Conservation (phyloP, 2,113 vertebrate species). For the Microcebus jonahi region DNA sequence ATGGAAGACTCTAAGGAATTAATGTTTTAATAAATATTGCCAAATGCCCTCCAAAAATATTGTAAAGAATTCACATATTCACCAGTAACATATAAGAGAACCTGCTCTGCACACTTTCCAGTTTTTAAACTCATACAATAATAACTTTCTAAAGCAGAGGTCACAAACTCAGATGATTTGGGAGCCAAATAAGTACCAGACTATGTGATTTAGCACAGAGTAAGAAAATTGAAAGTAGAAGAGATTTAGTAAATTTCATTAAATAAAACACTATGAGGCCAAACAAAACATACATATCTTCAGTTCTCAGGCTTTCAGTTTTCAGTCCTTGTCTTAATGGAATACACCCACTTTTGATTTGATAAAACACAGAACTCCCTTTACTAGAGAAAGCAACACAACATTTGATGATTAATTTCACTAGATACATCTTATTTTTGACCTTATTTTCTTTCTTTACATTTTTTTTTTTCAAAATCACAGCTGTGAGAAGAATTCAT, state of each 20-base stretch:
- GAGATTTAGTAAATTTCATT: not conserved
- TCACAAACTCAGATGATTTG: not conserved
- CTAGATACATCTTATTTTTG: not conserved
- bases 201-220: not conserved
- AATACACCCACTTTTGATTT: not conserved
- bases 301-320: not conserved
- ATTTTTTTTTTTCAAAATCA: not conserved
- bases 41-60: not conserved
- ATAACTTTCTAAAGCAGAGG: not conserved
- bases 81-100: not conserved
- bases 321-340: not conserved
- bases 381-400: not conserved
- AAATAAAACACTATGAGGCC: not conserved
- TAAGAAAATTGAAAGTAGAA: not conserved
- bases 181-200: not conserved
- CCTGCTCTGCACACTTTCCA: not conserved
- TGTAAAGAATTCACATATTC: not conserved
- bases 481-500: not conserved
- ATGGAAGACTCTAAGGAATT: not conserved
- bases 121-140: not conserved
- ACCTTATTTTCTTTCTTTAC: not conserved
- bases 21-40: constrained; percentile 4
- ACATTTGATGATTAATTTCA: not conserved
- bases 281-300: not conserved
- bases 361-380: not conserved